Evolutionary conservation across 2,888 invertebrate genomes (phyloP), one percentile per base, ranked within the genome.

Genomic region (Dromius quadrimaculatus): DNA sequence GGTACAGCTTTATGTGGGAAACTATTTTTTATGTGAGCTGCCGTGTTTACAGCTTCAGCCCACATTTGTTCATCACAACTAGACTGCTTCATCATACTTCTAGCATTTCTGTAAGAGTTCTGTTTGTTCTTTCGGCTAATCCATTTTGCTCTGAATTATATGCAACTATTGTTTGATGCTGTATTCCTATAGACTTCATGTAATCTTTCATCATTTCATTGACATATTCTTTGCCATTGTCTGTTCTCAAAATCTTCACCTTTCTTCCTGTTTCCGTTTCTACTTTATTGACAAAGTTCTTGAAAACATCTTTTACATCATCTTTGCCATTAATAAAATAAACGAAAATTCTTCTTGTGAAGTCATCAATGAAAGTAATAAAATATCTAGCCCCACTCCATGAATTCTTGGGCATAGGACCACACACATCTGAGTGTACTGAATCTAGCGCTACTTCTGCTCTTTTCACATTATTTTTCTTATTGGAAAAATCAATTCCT

Each of bases 61-160:
- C 78, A 79, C 23, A 75, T 73, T 15, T 28, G 19, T 8, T 73
- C 63, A 20, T 62, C 64, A 9, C 75, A 41, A 6, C 64, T 70
- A 19, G 73, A 57, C 8, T 45, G 15, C 4, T 15, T 15, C 20
- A 76, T 77, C 17, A 73, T 20, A 41, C 77, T 23, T 63, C 78
- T 77, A 3, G 76, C 72, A 2, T 59, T 34, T 2, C 76, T 77
- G 72, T 77, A 78, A 22, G 75, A 72, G 45, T 77, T 70, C 1
- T 75, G 76, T 2, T 70, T 75, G 20, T 76, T 71, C 8, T 28
- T 28, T 28, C 8, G 28, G 28, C 28, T 8, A 28, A 3, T 5
- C 28, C 28, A 28, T 59, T 72, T 22, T 73, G 74, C 62, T 80
- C 72, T 1, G 38, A 71, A 0, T 74, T 78, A 41, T 81, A 77